These are phyloP conservation scores for Eristalis intricaria DNA, from an alignment of 2,888 invertebrate species.

Conservation along the genomic window DNA sequence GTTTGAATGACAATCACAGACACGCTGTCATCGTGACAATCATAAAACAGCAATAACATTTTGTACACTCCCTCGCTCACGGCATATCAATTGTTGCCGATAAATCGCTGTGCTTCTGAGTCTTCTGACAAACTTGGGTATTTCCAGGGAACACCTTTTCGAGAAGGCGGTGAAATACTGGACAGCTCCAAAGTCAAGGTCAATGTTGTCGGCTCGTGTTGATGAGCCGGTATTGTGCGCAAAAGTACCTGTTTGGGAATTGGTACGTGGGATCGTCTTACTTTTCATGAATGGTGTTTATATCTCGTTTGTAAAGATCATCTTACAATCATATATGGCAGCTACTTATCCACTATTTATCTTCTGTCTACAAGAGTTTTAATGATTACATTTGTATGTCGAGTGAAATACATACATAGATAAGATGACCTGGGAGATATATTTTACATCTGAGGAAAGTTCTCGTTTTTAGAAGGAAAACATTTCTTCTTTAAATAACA, in stretches of 20 bases:
- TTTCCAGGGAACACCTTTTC: not conserved
- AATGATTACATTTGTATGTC: not conserved
- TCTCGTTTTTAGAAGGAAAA: too few species aligned
- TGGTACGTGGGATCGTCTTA: not conserved
- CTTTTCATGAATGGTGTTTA: not conserved
- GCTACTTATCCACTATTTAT: not conserved
- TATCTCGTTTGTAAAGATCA: not conserved
- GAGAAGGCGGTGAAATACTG: not conserved
- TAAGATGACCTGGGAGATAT: not conserved
- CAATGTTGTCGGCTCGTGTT: not conserved
- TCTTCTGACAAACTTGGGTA: not conserved
- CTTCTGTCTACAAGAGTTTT: not conserved
- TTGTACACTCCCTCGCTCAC: not conserved
- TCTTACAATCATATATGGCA: not conserved
- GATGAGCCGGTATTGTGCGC: not conserved
- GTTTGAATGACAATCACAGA: not conserved
- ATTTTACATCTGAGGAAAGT: not conserved
- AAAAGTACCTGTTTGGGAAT: slow-evolving; percentile 3
- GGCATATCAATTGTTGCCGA: not conserved
- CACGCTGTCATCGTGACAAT: not conserved
- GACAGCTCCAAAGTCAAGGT: not conserved
- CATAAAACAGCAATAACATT: not conserved
- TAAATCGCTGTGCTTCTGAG: not conserved
- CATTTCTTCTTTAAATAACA: too few species aligned
- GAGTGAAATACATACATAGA: not conserved